Evolutionary conservation across 2,113 vertebrate genomes (phyloP), one percentile per base, ranked within the genome.

Genomic region (Bolborhynchus lineola): DNA sequence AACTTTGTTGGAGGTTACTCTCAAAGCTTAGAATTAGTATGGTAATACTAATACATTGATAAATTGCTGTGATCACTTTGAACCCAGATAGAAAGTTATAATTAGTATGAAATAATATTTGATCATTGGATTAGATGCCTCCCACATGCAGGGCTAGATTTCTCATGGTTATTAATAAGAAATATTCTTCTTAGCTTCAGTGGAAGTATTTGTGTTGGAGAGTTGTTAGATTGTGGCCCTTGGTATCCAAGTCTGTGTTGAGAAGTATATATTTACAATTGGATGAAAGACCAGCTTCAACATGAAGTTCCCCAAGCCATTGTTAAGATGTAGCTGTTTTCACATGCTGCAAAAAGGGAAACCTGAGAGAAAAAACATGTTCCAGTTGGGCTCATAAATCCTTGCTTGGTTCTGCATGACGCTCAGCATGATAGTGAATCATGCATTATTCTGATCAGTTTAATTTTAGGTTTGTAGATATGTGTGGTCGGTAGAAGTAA

Each of bases 71-170:
- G 60, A 59, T 86, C 74, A n/a, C 50, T 86, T 75, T 81, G 68
- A 96, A 86, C 18, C 42, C 59, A 93, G 59, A 44, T 39, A 80
- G 63, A 90, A 33, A 93, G 9, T 20, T 93, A 75, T 86, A 92
- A 90, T 88, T 70, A 42, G 63, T 69, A 11, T 78, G 60, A 86
- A 93, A 71, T 41, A 60, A 25, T 41, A 60, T 86, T 63, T 93
- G 82, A 90, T 93, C 25, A 35, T 67, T 77, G 82, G 59, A 78
- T 93, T 68, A 92, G n/a, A 88, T 86, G 83, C 59, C 31, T 93
- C 65, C 83, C 33, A 17, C 62, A 23, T 95, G 28, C 39, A 69
- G 47, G 16, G 37, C 62, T 37, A 52, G 42, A 74, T 67, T 78
- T 86, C 13, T 70, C 74, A 42, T 20, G 15, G n/a, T 77, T 95